phyloP scores from a whole-genome alignment of 2,888 invertebrate species.

The Heterodera filipjevi region DNA sequence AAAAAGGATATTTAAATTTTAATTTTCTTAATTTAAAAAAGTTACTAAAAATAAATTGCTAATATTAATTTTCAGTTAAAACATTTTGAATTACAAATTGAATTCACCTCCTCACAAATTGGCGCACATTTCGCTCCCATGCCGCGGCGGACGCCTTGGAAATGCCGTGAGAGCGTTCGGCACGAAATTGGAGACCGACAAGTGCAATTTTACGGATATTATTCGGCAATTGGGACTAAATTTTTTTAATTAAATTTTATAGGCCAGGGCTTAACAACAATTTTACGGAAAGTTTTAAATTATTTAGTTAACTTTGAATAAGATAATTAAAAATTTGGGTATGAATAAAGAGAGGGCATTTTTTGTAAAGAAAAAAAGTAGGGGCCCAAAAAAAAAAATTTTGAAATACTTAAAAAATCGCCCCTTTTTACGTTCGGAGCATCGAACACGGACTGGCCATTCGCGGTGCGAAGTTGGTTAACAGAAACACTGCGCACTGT shows the following conservation, averaged over 20 bases:
- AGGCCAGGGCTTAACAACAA: no score
- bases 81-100: no score
- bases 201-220: constrained; percentile 57
- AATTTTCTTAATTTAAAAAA: background rate
- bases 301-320: no score
- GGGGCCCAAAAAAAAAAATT: no score
- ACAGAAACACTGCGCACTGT: constrained; percentile 39
- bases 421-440: constrained; percentile 33
- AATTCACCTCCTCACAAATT: constrained; percentile 52
- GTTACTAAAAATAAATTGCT: no score
- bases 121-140: constrained; percentile 54
- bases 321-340: no score
- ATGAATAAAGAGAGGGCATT: no score
- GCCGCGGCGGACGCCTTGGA: constrained; percentile 43
- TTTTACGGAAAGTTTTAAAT: no score
- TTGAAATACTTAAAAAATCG: background rate
- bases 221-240: constrained; percentile 55
- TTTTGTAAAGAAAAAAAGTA: no score
- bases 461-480: constrained; percentile 39
- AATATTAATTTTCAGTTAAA: no score
- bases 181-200: constrained; percentile 58
- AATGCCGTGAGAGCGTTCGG: constrained; percentile 50
- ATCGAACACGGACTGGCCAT: constrained; percentile 44
- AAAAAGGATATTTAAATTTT: background rate
- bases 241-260: no score